phyloP scores from a whole-genome alignment of 2,113 vertebrate species.

The Tapirus terrestris region DNA sequence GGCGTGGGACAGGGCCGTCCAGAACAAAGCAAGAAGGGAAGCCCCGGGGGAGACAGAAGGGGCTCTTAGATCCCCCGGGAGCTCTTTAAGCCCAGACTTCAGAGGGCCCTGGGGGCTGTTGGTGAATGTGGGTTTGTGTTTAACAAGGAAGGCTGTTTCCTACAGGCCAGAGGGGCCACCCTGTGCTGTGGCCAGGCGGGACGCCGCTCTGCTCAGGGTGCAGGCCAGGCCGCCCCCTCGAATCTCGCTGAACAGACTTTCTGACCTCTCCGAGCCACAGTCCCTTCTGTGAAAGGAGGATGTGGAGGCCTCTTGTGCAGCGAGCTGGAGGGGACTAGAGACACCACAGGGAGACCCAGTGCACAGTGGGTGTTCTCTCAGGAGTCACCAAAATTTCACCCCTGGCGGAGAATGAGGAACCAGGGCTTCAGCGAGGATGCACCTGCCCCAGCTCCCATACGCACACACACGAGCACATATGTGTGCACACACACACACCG shows the following conservation, averaged over 20 bases:
- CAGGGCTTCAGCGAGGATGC: background rate
- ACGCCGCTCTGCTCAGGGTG: no score
- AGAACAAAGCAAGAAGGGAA: no score
- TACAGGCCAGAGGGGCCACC: background rate
- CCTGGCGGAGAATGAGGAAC: accelerated
- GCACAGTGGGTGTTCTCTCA: accelerated
- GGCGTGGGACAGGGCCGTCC: accelerated
- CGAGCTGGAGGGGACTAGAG: background rate
- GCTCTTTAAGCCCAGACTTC: no score
- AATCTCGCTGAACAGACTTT: background rate
- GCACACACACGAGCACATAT: background rate
- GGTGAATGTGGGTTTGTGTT: accelerated
- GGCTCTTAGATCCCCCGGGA: no score
- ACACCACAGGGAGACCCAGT: accelerated
- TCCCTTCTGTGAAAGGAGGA: accelerated
- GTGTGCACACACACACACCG: accelerated
- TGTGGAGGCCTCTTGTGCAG: accelerated
- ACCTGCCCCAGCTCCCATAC: accelerated
- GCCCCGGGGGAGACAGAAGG: background rate
- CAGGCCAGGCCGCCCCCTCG: accelerated
- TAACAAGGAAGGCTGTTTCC: accelerated
- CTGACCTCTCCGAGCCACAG: background rate
- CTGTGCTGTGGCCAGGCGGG: accelerated
- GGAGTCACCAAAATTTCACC: accelerated
- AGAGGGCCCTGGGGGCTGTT: accelerated